Evolutionary conservation across 2,797 vertebrate genomes (phyloP).

Genomic region (Anisognathus igniventris): DNA sequence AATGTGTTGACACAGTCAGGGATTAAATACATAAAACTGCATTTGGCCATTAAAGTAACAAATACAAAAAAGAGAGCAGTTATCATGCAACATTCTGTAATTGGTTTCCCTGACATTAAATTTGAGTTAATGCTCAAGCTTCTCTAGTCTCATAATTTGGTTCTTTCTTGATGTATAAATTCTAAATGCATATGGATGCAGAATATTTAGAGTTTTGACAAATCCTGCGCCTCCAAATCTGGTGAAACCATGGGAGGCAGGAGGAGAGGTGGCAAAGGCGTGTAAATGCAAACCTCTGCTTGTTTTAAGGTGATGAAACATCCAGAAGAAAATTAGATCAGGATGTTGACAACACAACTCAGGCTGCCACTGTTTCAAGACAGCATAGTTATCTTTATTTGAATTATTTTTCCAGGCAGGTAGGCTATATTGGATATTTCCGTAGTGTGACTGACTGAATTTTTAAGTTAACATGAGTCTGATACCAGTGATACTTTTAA

Average conservation of each 20-base stretch:
- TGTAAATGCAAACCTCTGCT: background rate
- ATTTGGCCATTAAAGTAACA: background rate
- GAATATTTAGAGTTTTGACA: background rate
- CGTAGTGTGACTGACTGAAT: background rate
- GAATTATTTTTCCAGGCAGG: background rate
- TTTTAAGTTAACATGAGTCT: background rate
- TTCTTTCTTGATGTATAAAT: background rate
- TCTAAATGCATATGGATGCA: background rate
- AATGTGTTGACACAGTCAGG: background rate
- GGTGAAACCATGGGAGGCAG: background rate
- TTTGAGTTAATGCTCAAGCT: background rate
- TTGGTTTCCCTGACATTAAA: background rate
- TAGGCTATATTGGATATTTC: background rate
- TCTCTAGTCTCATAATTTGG: background rate
- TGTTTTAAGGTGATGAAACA: background rate
- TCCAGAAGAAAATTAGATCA: background rate
- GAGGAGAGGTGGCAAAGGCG: rapidly evolving
- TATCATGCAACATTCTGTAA: background rate
- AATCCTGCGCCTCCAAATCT: background rate
- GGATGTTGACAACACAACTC: background rate
- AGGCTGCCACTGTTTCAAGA: background rate
- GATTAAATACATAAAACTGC: background rate
- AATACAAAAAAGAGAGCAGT: background rate
- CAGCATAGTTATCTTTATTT: background rate
- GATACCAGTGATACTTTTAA: background rate